These are phyloP conservation scores for Caenorhabditis sp. DNA, from an alignment of 2,888 invertebrate genomes.

Conservation along the genomic window DNA sequence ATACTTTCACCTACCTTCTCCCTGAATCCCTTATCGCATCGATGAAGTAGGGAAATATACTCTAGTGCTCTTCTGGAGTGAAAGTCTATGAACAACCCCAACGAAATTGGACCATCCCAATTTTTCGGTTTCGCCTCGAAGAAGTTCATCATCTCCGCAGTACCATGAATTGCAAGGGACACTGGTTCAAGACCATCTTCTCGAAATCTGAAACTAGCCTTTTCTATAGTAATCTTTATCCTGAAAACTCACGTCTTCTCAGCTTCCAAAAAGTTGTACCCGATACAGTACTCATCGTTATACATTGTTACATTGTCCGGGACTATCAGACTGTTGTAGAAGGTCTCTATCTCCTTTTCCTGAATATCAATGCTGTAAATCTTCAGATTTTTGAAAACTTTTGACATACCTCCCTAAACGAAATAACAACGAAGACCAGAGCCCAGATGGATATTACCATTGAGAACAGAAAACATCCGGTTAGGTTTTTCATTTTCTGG, in stretches of 20 bases:
- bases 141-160: conserved; percentile 56
- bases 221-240: not conserved
- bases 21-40: conserved; percentile 51
- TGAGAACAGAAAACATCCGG: too few relatives aligned
- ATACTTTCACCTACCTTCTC: conserved; percentile 64
- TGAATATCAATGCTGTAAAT: too few relatives aligned
- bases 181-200: conserved; percentile 68
- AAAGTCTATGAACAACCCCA: conserved; percentile 68
- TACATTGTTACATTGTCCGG: conserved; percentile 7
- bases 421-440: not conserved
- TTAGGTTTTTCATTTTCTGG: too few relatives aligned
- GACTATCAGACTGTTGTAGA: too few relatives aligned
- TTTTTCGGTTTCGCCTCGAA: conserved; percentile 27
- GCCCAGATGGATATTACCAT: not conserved
- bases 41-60: conserved; percentile 54
- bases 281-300: conserved; percentile 40
- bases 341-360: too few relatives aligned
- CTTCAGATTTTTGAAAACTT: too few relatives aligned
- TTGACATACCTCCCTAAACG: too few relatives aligned
- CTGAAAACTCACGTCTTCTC: conserved; percentile 16
- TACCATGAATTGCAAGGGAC: conserved; percentile 65
- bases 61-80: conserved; percentile 48
- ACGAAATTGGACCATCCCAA: conserved; percentile 74
- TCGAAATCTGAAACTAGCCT: conserved; percentile 55
- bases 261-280: conserved; percentile 27